Base-by-base conservation (phyloP, 2,888 invertebrate genomes). In the Megastigmus dorsalis region DNA sequence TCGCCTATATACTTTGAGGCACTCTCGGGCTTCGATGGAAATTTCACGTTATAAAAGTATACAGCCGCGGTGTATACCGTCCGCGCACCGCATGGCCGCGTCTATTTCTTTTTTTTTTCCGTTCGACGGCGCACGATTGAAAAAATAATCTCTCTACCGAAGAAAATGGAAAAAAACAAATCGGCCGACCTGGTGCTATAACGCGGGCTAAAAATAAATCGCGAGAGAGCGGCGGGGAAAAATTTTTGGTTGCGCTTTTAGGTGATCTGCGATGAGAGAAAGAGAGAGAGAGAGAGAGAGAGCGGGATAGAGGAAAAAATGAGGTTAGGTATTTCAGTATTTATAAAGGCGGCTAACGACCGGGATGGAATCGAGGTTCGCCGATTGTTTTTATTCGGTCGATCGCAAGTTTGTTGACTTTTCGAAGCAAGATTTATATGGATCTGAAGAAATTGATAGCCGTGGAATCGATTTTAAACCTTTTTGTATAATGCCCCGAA, bases 1-100 rank as follows among this genome's bases (percentile, higher is more conserved):
- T n/a, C n/a, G n/a, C n/a, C n/a, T n/a, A n/a, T 41, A 36, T 68
- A 48, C 67, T 36, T 48, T 48, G 65, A 38, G 54, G 3, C 13
- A 48, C 67, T 36, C 38, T 48, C 52, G 36, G 54, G 3, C 13
- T 38, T 15, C 50, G 65, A 65, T 65, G 26, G 33, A 48, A 57
- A 36, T 68, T 68, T 68, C 45, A 57, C 48, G 48, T 68, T 68
- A 48, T 55, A 55, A 68, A 68, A 36, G 36, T 54, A n/a, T n/a
- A 36, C 18, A 4, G 26, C 65, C 43, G 9, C 26, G 20, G 45
- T n/a, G n/a, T n/a, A n/a, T n/a, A n/a, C 45, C 45, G 26, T 3
- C 13, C 50, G 23, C 23, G 20, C 45, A n/a, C 45, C 45, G 26
- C n/a, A 13, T 26, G 23, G 7, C 1, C 45, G 3, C 45, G 45